A percentile compares a stretch with the other conserved stretches of the same genome.
Evolutionary conservation across 2,888 invertebrate species (phyloP).

Genomic region (Trissolcus japonicus): DNA sequence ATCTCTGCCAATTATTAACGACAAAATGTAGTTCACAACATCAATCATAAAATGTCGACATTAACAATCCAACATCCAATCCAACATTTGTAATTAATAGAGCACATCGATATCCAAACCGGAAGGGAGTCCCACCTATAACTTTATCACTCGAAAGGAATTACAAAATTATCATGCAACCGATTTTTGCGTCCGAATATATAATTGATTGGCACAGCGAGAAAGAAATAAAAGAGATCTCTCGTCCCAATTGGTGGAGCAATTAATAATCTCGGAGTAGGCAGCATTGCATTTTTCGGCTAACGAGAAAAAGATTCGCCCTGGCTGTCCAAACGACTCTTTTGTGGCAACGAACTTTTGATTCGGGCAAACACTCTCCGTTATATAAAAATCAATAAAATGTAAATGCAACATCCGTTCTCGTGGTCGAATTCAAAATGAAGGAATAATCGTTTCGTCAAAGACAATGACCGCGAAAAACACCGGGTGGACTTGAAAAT

Average conservation of each 20-base stretch:
- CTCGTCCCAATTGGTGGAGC: slow-evolving; percentile 8
- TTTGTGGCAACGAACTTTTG: slow-evolving; percentile 42
- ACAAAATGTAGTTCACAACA: no score
- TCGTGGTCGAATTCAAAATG: not conserved
- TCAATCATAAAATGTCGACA: no score
- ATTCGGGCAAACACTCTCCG: slow-evolving; percentile 11
- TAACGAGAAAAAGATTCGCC: slow-evolving; percentile 69
- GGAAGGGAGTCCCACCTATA: no score
- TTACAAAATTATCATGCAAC: not conserved
- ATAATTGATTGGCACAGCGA: no score
- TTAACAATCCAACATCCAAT: no score
- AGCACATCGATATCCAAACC: no score
- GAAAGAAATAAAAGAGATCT: not conserved
- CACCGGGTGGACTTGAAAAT: slow-evolving; percentile 27
- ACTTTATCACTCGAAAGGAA: no score
- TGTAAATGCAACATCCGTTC: slow-evolving; percentile 26
- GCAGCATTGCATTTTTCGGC: slow-evolving; percentile 59
- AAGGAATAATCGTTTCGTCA: slow-evolving; percentile 17
- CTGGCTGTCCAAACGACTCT: slow-evolving; percentile 29
- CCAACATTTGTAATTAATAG: no score
- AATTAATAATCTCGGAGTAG: slow-evolving; percentile 66
- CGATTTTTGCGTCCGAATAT: not conserved
- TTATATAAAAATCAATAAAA: slow-evolving; percentile 38
- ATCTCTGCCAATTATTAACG: no score
- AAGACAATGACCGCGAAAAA: slow-evolving; percentile 22